These are phyloP conservation scores for Eumerus sabulonum DNA, from an alignment of 2,888 invertebrate species.

Conservation along the genomic window DNA sequence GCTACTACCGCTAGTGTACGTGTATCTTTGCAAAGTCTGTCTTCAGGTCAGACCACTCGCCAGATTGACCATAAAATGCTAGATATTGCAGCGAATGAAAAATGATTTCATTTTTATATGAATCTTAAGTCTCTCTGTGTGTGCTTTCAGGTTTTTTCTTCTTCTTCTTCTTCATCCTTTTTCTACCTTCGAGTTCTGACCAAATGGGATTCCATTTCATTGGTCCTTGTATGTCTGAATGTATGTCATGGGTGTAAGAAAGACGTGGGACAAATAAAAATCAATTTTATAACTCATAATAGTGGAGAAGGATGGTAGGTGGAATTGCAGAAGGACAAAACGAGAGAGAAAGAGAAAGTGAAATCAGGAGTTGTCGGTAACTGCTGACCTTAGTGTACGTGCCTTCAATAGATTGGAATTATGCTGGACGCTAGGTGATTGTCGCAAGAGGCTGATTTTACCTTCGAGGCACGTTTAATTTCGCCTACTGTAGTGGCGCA, in stretches of 20 bases:
- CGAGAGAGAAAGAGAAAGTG: too few species aligned
- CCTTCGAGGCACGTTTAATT: too few species aligned
- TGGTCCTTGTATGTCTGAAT: conserved; percentile 49
- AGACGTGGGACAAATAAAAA: conserved; percentile 54
- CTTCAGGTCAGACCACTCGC: too few species aligned
- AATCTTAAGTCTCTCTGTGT: not conserved
- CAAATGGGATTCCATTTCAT: conserved; percentile 60
- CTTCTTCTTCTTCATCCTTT: conserved; percentile 8
- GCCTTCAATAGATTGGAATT: too few species aligned
- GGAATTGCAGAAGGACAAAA: too few species aligned
- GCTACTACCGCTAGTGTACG: conserved; percentile 43
- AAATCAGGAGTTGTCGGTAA: too few species aligned
- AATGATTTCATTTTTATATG: conserved; percentile 62
- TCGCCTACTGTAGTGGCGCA: too few species aligned
- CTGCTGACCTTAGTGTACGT: too few species aligned
- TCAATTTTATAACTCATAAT: conserved; percentile 41
- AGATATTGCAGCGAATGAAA: conserved; percentile 59
- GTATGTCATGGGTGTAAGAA: conserved; percentile 16
- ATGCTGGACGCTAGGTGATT: too few species aligned
- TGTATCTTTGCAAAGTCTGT: conserved; percentile 26
- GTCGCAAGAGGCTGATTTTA: too few species aligned
- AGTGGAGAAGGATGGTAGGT: too few species aligned
- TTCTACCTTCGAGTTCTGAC: conserved; percentile 44
- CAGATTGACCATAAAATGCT: conserved; percentile 39
- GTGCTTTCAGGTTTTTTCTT: too few species aligned